These are phyloP conservation scores for Rhagonycha lutea DNA, from an alignment of 2,888 invertebrate genomes.

Conservation along the genomic window DNA sequence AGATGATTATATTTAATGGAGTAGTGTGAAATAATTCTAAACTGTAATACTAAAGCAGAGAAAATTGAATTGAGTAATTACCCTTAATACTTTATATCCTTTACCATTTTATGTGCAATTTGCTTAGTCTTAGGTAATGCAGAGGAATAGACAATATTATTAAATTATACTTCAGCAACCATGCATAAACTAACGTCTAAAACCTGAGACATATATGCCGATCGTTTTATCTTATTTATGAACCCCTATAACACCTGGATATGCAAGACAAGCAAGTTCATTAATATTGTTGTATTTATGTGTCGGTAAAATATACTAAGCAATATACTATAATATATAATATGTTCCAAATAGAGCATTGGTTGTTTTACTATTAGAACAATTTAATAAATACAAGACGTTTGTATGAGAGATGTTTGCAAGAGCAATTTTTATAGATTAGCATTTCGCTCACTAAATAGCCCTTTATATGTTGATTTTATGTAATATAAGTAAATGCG, in stretches of 20 bases:
- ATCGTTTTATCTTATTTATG: not conserved
- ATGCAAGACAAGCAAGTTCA: not conserved
- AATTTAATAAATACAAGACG: not conserved
- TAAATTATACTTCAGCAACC: not conserved
- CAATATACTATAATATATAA: not conserved
- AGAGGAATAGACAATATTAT: not conserved
- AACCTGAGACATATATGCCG: not conserved
- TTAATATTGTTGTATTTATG: not conserved
- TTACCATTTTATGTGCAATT: not conserved
- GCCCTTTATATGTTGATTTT: not conserved
- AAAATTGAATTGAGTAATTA: not conserved
- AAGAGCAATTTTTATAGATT: not conserved
- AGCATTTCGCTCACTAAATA: not conserved
- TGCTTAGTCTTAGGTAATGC: not conserved
- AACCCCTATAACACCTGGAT: not conserved
- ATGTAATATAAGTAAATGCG: not conserved
- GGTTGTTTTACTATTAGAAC: not conserved
- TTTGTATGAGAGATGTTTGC: not conserved
- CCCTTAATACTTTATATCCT: not conserved
- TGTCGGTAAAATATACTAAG: not conserved
- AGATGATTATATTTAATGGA: not conserved
- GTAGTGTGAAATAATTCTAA: not conserved
- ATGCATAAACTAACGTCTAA: not conserved
- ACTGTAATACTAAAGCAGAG: not conserved
- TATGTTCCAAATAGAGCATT: not conserved